Conservation (phyloP, 2,113 vertebrate genomes). For the Poeciliopsis occidentalis region DNA sequence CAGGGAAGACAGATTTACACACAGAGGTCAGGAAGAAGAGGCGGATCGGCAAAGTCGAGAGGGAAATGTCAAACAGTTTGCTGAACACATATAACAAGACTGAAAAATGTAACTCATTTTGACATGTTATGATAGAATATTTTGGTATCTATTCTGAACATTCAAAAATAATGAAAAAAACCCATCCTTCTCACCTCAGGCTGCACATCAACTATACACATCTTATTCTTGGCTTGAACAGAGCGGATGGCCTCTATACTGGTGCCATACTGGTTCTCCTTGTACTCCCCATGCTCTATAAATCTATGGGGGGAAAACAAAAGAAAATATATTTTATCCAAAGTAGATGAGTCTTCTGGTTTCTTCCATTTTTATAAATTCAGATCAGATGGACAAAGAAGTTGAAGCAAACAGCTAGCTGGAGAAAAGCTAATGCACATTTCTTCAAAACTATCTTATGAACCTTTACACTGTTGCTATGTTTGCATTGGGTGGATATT, state of each 20-base stretch:
- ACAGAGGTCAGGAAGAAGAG: slow-evolving; percentile 4
- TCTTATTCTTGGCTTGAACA: slow-evolving; percentile 92
- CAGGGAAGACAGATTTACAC: slow-evolving; percentile 7
- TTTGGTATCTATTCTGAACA: background rate
- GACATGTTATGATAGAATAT: background rate
- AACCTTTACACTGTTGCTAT: too few relatives aligned
- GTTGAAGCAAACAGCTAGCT: background rate
- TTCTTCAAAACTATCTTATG: too few relatives aligned
- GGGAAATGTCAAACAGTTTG: background rate
- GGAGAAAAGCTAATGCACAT: background rate
- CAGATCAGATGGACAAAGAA: background rate
- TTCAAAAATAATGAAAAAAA: background rate
- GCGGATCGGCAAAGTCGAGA: background rate
- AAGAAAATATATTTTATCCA: background rate
- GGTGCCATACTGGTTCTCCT: slow-evolving; percentile 95
- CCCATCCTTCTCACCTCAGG: slow-evolving; percentile 83
- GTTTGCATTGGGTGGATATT: too few relatives aligned
- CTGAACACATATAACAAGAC: background rate
- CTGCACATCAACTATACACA: slow-evolving; percentile 93
- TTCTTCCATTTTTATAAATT: background rate
- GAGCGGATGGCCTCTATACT: slow-evolving; percentile 92
- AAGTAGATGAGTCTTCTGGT: background rate
- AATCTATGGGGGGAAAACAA: slow-evolving; percentile 78
- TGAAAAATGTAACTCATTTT: background rate
- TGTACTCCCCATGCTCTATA: slow-evolving; percentile 94